Conservation (phyloP, 2,113 vertebrate genomes). For the Axis porcinus region DNA sequence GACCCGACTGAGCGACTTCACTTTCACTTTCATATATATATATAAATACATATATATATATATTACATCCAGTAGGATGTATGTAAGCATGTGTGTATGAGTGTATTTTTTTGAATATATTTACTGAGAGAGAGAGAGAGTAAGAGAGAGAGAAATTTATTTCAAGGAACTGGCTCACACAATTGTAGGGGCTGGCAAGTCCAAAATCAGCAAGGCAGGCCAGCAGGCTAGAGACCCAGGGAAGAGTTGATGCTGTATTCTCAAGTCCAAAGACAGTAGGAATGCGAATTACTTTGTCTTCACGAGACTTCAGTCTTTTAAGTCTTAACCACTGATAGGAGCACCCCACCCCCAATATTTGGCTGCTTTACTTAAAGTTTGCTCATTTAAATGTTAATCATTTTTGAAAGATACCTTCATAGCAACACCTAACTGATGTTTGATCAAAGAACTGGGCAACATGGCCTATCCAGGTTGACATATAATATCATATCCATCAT, state of each 20-base stretch:
- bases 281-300: not conserved
- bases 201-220: not conserved
- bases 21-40: not conserved
- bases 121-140: not conserved
- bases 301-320: too few relatives aligned
- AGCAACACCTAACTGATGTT: not conserved
- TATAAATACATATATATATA: not conserved
- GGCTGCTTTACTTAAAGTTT: not conserved
- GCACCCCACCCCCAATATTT: accelerated
- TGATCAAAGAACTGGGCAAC: not conserved
- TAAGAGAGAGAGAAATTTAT: not conserved
- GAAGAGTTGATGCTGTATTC: not conserved
- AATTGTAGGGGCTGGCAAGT: not conserved
- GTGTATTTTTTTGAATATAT: not conserved
- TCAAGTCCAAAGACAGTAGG: not conserved
- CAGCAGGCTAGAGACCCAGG: not conserved
- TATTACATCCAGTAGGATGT: not conserved
- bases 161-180: not conserved
- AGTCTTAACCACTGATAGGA: not conserved
- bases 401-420: not conserved
- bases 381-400: not conserved
- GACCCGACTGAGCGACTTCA: not conserved
- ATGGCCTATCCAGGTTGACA: not conserved
- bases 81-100: not conserved
- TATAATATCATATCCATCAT: too few relatives aligned